Conservation (phyloP, 2,113 vertebrate species). For the Lepus europaeus region DNA sequence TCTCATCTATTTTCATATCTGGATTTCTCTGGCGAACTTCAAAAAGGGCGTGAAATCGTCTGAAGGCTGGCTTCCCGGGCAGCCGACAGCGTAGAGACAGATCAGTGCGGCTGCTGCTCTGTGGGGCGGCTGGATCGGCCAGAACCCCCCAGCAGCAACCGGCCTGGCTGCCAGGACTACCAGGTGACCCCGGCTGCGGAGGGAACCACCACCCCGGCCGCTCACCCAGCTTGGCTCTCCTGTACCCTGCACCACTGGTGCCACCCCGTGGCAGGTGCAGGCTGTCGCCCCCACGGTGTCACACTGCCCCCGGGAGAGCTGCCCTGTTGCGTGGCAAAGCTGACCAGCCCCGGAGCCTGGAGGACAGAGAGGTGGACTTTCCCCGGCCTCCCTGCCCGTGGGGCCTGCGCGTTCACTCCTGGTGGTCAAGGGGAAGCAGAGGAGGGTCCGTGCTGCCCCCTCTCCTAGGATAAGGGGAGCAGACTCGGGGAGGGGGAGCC, state of each 20-base stretch:
- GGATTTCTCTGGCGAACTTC: neutral
- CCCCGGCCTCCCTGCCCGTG: rapidly evolving
- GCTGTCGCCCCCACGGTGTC: neutral
- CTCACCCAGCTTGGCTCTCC: too few relatives aligned
- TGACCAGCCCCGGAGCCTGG: neutral
- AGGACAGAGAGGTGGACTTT: neutral
- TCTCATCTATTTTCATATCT: neutral
- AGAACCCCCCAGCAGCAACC: too few relatives aligned
- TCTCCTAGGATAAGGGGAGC: neutral
- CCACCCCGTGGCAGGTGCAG: neutral
- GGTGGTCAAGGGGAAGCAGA: too few relatives aligned
- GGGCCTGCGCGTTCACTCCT: neutral
- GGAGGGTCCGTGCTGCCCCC: too few relatives aligned
- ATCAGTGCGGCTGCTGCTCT: neutral
- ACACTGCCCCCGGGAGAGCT: too few relatives aligned
- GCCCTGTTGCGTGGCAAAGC: neutral
- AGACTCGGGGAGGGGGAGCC: neutral
- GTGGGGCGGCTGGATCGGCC: neutral
- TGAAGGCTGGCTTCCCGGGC: neutral
- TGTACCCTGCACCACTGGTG: neutral
- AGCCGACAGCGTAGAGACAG: neutral
- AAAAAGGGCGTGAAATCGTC: neutral
- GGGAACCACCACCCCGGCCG: too few relatives aligned
- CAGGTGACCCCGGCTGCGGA: neutral
- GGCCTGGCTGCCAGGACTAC: rapidly evolving